phyloP scores from a whole-genome alignment of 2,113 vertebrate genomes.

The Muntiacus muntjak region DNA sequence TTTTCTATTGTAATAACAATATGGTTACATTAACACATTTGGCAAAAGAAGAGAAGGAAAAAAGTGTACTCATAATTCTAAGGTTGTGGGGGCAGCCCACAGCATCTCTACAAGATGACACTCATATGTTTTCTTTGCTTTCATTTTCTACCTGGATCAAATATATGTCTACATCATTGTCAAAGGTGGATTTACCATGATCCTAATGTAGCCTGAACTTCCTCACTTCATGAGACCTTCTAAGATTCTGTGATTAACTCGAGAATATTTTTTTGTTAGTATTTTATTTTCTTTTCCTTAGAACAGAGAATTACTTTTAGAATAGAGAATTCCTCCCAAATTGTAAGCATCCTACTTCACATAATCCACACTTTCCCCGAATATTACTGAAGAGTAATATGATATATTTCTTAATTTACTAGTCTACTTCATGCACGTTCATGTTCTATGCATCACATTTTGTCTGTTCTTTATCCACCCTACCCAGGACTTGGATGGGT shows the following conservation, averaged over 20 bases:
- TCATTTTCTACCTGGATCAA: no score
- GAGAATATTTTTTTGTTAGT: background rate
- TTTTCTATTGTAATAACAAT: no score
- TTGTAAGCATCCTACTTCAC: no score
- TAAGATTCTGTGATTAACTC: background rate
- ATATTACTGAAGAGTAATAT: background rate
- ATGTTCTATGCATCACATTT: fast-evolving
- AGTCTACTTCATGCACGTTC: background rate
- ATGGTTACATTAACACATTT: background rate
- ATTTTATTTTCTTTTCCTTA: background rate
- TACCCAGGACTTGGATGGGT: background rate
- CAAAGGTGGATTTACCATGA: background rate
- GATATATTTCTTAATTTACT: background rate
- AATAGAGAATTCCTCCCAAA: background rate
- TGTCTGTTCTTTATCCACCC: background rate
- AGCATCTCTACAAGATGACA: background rate
- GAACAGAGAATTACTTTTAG: background rate
- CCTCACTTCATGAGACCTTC: background rate
- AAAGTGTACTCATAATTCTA: background rate
- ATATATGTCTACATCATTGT: no score
- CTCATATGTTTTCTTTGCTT: background rate
- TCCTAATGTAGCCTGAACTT: background rate
- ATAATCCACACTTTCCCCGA: background rate
- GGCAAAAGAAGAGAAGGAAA: background rate
- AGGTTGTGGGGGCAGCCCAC: no score